These are phyloP conservation scores for Papilio demoleus DNA, from an alignment of 2,888 invertebrate species.

Conservation along the genomic window DNA sequence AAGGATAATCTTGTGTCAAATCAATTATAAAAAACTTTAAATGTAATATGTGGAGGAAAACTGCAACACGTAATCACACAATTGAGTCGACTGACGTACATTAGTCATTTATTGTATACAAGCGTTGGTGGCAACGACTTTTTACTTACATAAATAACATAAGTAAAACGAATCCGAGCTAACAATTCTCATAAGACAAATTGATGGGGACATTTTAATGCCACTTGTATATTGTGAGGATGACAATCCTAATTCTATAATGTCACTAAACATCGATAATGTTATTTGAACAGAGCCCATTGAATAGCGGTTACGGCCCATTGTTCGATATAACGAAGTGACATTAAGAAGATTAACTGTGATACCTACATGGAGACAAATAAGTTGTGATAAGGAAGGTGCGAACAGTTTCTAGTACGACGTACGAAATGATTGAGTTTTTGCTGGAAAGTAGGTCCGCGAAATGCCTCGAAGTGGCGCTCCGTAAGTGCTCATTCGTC, in stretches of 20 bases:
- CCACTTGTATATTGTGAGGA: slow-evolving; percentile 21
- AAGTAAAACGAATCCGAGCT: slow-evolving; percentile 21
- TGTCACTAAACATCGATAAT: slow-evolving; percentile 49
- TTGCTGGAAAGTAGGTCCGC: slow-evolving; percentile 50
- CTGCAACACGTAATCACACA: slow-evolving; percentile 42
- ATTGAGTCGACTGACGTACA: slow-evolving; percentile 25
- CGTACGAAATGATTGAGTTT: slow-evolving; percentile 26
- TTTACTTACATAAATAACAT: slow-evolving; percentile 28
- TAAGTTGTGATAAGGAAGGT: slow-evolving; percentile 45
- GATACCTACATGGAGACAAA: slow-evolving; percentile 51
- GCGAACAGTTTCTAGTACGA: slow-evolving; percentile 40
- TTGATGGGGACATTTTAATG: slow-evolving; percentile 8
- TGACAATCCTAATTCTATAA: slow-evolving; percentile 37
- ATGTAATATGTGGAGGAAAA: slow-evolving; percentile 42
- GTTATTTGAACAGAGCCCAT: slow-evolving; percentile 51
- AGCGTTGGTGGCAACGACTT: slow-evolving; percentile 21
- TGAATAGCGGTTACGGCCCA: slow-evolving; percentile 56
- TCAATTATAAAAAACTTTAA: slow-evolving; percentile 45
- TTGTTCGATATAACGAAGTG: slow-evolving; percentile 57
- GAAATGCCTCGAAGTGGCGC: slow-evolving; percentile 42
- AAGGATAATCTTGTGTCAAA: slow-evolving; percentile 44
- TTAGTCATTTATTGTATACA: slow-evolving; percentile 35
- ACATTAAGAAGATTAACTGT: slow-evolving; percentile 55
- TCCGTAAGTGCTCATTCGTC: slow-evolving; percentile 47
- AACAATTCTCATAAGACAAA: slow-evolving; percentile 30